A percentile compares a stretch with the other conserved stretches of the same genome.
Evolutionary conservation across 92 coral and sea anemone species (phyloP).

Genomic region (Umimayanthus chanpuru): DNA sequence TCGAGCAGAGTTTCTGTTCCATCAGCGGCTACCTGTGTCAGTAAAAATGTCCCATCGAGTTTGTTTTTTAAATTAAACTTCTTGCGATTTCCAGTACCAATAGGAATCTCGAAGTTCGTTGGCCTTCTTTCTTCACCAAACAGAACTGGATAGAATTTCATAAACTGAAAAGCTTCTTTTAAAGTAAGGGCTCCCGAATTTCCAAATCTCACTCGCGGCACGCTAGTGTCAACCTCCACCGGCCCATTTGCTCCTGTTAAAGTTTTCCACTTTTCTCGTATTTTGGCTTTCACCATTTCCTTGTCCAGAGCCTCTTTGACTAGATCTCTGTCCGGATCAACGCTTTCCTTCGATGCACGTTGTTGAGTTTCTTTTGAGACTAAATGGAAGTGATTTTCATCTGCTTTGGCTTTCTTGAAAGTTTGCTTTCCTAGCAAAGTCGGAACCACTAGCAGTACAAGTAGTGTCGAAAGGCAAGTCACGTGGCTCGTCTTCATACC

Average conservation of each 20-base stretch:
- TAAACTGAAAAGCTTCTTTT: conserved; percentile 25
- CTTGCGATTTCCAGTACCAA: conserved; percentile 26
- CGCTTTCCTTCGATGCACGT: not conserved
- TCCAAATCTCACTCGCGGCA: conserved; percentile 2
- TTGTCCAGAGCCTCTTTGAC: conserved; percentile 6
- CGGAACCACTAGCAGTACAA: not conserved
- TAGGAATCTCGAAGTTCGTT: conserved; percentile 22
- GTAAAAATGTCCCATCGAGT: conserved; percentile 34
- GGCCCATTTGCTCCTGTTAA: not conserved
- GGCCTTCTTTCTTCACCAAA: not conserved
- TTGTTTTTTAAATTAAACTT: conserved; percentile 30
- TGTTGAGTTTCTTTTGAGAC: not conserved
- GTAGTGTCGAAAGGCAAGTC: not conserved
- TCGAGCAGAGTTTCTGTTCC: conserved; percentile 12
- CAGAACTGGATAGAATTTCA: conserved; percentile 23
- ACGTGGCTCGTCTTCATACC: not conserved
- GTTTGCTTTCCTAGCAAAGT: not conserved
- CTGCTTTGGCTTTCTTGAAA: too few relatives aligned
- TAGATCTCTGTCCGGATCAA: not conserved
- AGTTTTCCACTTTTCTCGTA: not conserved
- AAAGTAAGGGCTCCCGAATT: not conserved
- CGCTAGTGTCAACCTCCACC: not conserved
- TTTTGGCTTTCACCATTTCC: conserved; percentile 12
- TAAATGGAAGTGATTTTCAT: not conserved
- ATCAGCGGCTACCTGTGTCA: not conserved